These are phyloP conservation scores for Gisinianus flammeolus DNA, from an alignment of 2,888 invertebrate species.

Conservation along the genomic window DNA sequence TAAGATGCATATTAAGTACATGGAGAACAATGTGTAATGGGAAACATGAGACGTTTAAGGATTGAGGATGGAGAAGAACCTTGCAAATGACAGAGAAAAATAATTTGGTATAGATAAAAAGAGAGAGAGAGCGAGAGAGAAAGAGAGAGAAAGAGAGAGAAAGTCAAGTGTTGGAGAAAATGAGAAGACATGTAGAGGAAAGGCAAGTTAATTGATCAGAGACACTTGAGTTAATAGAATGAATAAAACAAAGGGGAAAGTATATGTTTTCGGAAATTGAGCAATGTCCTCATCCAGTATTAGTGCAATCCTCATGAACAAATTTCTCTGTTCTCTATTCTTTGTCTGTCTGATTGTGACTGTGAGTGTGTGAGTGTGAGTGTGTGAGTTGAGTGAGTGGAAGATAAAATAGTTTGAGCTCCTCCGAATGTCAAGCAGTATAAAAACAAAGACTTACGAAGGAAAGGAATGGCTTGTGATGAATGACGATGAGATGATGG, in stretches of 20 bases:
- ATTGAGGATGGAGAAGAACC: too few relatives aligned
- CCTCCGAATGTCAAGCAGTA: not conserved
- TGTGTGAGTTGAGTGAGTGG: too few relatives aligned
- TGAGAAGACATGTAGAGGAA: not conserved
- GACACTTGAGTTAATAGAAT: not conserved
- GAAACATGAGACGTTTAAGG: too few relatives aligned
- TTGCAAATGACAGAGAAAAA: too few relatives aligned
- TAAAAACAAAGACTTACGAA: not conserved
- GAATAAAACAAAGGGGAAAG: conserved; percentile 2
- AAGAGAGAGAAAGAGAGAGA: too few relatives aligned
- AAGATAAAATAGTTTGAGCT: not conserved
- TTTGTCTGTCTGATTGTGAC: not conserved
- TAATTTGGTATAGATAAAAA: not conserved
- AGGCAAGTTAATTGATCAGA: not conserved
- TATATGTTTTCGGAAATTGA: not conserved
- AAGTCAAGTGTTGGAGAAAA: too few relatives aligned
- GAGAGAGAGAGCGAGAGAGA: not conserved
- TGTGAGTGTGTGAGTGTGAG: too few relatives aligned
- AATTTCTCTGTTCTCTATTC: not conserved
- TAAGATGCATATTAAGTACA: not conserved
- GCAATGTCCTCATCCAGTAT: conserved; percentile 5
- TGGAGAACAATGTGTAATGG: not conserved
- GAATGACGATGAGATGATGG: not conserved
- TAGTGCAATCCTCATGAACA: not conserved
- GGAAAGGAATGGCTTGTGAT: not conserved